Evolutionary conservation across 2,113 vertebrate species (phyloP).

Genomic region (Burhinus oedicnemus): DNA sequence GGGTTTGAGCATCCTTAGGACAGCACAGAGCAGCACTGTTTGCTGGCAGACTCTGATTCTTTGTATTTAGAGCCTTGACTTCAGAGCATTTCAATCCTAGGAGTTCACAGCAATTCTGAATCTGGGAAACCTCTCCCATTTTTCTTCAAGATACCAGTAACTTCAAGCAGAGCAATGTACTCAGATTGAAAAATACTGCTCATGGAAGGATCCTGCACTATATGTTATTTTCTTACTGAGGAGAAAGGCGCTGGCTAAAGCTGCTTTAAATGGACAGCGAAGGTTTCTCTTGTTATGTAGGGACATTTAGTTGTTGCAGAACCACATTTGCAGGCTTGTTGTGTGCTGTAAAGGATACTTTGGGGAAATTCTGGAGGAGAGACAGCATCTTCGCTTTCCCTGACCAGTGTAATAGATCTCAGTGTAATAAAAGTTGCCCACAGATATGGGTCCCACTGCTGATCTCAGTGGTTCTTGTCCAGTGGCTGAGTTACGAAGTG

Average conservation of each 20-base stretch:
- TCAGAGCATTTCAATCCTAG: neutral
- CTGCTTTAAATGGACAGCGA: neutral
- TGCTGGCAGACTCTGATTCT: neutral
- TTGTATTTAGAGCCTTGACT: neutral
- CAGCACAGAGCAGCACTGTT: neutral
- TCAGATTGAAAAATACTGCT: neutral
- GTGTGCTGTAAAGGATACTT: neutral
- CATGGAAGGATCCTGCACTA: neutral
- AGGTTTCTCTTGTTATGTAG: neutral
- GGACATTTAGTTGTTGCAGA: neutral
- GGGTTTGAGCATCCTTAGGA: neutral
- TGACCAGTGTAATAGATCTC: neutral
- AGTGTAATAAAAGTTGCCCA: neutral
- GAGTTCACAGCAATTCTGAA: neutral
- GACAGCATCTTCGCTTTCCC: fast-evolving
- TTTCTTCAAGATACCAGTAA: neutral
- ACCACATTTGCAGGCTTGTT: neutral
- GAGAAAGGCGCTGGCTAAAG: neutral
- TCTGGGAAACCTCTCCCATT: neutral
- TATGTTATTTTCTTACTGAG: neutral
- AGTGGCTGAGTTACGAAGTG: neutral
- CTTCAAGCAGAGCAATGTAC: neutral
- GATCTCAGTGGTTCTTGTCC: neutral
- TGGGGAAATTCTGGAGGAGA: neutral
- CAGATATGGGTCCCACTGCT: neutral